Percentiles rank a stretch among this genome's conserved stretches.
Conservation (phyloP, 2,113 vertebrate genomes). For the Paradoxurus hermaphroditus region DNA sequence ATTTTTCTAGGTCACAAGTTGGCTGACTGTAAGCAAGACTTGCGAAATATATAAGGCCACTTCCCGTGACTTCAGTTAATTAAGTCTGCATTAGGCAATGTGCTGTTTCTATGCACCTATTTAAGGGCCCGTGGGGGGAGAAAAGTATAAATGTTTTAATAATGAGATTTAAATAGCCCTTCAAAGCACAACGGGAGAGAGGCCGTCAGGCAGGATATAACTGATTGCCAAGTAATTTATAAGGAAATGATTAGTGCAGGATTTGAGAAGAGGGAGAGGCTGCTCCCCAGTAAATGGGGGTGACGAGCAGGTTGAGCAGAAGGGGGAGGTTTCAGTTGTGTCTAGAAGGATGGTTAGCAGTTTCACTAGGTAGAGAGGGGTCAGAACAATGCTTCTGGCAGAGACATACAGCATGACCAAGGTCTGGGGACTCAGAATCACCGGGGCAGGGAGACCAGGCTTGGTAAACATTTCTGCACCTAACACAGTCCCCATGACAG, state of each 20-base stretch:
- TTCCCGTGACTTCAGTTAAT: not conserved
- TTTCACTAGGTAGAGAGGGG: not conserved
- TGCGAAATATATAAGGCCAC: not conserved
- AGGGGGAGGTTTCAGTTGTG: not conserved
- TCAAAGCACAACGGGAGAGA: not conserved
- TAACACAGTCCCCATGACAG: not conserved
- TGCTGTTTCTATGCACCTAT: not conserved
- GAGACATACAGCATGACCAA: not conserved
- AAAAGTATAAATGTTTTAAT: conserved; percentile 11
- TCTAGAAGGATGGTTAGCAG: not conserved
- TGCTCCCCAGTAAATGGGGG: not conserved
- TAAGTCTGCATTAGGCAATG: not conserved
- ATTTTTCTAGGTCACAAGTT: not conserved
- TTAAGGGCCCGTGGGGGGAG: not conserved
- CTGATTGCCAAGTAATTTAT: not conserved
- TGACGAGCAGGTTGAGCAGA: not conserved
- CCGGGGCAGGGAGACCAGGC: not conserved
- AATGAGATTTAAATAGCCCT: not conserved
- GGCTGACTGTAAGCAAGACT: not conserved
- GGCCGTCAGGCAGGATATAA: not conserved
- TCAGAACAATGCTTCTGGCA: not conserved
- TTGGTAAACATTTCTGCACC: not conserved
- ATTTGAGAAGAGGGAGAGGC: not conserved
- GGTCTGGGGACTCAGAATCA: not conserved
- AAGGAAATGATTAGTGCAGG: not conserved